These are phyloP conservation scores for Eurosta solidaginis DNA, from an alignment of 1,140 invertebrate genomes.

Conservation along the genomic window DNA sequence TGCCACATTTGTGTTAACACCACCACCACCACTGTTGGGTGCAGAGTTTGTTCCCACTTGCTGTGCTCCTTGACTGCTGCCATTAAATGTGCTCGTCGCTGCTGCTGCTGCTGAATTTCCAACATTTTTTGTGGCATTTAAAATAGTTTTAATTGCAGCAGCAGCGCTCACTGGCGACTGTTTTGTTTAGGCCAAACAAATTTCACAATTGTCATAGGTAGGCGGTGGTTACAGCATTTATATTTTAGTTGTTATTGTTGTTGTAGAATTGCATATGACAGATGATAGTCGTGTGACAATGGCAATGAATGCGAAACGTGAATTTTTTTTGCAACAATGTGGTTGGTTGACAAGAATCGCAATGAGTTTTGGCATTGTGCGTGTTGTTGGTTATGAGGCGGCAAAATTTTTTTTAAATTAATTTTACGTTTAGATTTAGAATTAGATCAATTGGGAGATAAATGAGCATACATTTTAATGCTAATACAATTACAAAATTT, in stretches of 20 bases:
- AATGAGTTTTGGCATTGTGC: background rate
- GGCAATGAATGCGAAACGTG: background rate
- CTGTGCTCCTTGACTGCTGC: background rate
- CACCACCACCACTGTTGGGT: conserved; percentile 26
- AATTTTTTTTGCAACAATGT: background rate
- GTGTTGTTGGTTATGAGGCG: too few species aligned
- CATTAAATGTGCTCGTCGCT: conserved; percentile 31
- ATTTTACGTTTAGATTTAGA: too few species aligned
- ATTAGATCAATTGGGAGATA: too few species aligned
- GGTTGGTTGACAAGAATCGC: background rate
- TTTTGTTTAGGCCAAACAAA: background rate
- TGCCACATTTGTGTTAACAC: conserved; percentile 39
- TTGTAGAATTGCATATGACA: background rate
- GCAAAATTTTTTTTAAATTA: too few species aligned
- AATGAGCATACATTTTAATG: too few species aligned
- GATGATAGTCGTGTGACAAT: background rate
- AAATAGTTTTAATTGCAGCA: conserved; percentile 55
- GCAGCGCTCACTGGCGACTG: conserved; percentile 56
- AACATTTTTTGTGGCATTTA: conserved; percentile 56
- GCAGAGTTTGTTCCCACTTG: conserved; percentile 5
- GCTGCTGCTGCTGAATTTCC: conserved; percentile 44
- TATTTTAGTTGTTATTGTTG: background rate
- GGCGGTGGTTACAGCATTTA: background rate
- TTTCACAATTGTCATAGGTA: background rate
- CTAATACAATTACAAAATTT: too few species aligned